Conservation (phyloP, 2,113 vertebrate species). For the Pipra filicauda region DNA sequence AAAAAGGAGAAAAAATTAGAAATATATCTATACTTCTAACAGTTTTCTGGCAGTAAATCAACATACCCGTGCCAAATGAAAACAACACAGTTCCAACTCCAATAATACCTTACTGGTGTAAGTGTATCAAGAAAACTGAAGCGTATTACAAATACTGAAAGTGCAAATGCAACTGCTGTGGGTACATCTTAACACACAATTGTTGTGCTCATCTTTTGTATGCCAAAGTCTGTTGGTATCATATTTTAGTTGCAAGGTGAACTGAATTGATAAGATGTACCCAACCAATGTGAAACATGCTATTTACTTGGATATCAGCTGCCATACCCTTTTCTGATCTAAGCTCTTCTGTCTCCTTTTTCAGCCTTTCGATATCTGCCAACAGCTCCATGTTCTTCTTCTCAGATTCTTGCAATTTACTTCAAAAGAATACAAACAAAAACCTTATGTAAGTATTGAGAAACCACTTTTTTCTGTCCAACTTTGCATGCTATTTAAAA, state of each 20-base stretch:
- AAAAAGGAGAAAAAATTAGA: background rate
- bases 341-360: slow-evolving; percentile 93
- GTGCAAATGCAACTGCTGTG: background rate
- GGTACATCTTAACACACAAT: background rate
- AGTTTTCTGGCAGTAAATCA: background rate
- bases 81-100: background rate
- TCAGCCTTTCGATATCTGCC: slow-evolving; percentile 90
- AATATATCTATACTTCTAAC: background rate
- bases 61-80: background rate
- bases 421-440: slow-evolving; percentile 72
- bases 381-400: slow-evolving; percentile 91
- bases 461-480: background rate
- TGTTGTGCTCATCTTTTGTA: background rate
- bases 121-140: background rate
- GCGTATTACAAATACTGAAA: background rate
- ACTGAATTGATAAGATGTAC: slow-evolving; percentile 26
- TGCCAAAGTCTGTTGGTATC: background rate
- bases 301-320: slow-evolving; percentile 52
- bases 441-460: background rate
- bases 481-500: background rate
- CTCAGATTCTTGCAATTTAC: slow-evolving; percentile 95
- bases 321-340: slow-evolving; percentile 89
- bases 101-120: background rate
- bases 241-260: background rate
- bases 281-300: background rate